Evolutionary conservation across 2,888 invertebrate genomes (phyloP).

Genomic region (Lacanobia oleracea): DNA sequence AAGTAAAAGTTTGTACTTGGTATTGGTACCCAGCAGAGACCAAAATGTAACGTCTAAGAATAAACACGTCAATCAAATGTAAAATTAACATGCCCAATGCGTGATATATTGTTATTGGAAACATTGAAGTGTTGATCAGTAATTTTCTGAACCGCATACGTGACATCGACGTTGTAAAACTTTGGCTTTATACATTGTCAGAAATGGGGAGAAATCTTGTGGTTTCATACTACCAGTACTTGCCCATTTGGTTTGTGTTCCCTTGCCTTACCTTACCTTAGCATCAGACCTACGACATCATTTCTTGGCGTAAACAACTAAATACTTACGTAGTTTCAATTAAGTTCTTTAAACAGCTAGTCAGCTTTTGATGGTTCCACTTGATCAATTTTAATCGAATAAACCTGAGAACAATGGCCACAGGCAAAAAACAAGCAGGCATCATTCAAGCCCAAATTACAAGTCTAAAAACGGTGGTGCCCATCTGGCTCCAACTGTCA

Average conservation of each 20-base stretch:
- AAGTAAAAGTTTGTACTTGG: conserved; percentile 27
- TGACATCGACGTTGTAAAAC: not conserved
- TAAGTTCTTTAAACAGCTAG: not conserved
- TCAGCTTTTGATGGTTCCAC: not conserved
- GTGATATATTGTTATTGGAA: not conserved
- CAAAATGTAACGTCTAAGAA: conserved; percentile 16
- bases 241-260: no score
- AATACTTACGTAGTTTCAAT: no score
- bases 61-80: conserved; percentile 40
- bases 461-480: conserved; percentile 55
- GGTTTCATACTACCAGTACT: no score
- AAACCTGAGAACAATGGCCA: conserved; percentile 3
- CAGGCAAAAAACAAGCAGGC: conserved; percentile 37
- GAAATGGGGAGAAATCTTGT: no score
- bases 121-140: not conserved
- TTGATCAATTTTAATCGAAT: not conserved
- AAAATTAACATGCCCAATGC: conserved; percentile 8
- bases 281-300: no score
- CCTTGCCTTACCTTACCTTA: no score
- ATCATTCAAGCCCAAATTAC: conserved; percentile 50
- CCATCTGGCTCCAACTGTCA: conserved; percentile 64
- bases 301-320: no score
- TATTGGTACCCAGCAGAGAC: not conserved
- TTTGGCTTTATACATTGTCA: no score
- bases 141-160: not conserved